Evolutionary conservation across 2,113 vertebrate genomes (phyloP), one percentile per base, ranked within the genome.

Genomic region (Cisticola juncidis): DNA sequence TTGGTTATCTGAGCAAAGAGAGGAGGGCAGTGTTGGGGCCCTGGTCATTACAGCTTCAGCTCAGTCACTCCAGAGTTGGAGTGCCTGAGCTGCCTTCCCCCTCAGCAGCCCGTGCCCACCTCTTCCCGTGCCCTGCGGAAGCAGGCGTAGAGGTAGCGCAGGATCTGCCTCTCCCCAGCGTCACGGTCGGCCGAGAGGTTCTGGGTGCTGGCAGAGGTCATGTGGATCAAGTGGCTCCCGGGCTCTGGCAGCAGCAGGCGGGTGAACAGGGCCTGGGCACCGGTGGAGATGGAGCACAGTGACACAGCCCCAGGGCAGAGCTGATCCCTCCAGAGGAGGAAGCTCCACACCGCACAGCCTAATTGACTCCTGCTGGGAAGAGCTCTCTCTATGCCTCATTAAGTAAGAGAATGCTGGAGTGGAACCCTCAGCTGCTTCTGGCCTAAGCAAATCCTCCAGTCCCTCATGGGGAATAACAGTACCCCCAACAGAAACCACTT

Each of bases 171-270:
- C 97, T 99, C 99, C 33, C 99, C 99, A 0, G 99, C 99, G 22
- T 99, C 99, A 7, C 99, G 98, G 78, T 99, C 99, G 1, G 99
- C 99, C 0, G 99, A 99, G 76, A 99, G 98, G 97, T 99, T 99
- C 74, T 98, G 98, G 0, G 97, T 96, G 40, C 98, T 97, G 84
- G 98, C 98, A 20, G 98, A 98, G 3, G 99, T 99, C 99, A 99
- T 99, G 97, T 98, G 98, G 92, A 99, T 99, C 93, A 99, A 97
- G 90, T 99, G 98, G 97, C 98, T 99, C 62, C 99, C 99, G 2
- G 99, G 99, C 93, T 99, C 99, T 2, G 97, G 98, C 82, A 99
- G 97, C 95, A 99, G 97, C 95, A 99, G 94, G 58, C 99, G 98
- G 74, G 98, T 98, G 80, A 99, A 99, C 84, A 99, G 97, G 72